Evolutionary conservation across 2,797 vertebrate genomes (phyloP), one percentile per base, ranked within the genome.

Genomic region (Pelobates cultripes): DNA sequence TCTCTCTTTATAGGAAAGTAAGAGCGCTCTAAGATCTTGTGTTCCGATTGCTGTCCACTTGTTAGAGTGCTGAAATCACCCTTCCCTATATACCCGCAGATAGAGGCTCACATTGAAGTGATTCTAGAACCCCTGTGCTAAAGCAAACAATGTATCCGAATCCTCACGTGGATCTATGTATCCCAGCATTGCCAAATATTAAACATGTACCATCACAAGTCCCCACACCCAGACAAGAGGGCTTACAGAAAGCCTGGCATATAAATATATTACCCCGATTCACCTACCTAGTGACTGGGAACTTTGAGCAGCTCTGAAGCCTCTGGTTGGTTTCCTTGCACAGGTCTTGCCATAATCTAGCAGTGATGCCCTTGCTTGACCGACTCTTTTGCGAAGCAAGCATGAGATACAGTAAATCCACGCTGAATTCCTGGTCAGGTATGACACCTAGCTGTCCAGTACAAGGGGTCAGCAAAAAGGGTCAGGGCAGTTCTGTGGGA

Each of bases 51-150:
- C 82, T 84, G 77, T 84, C 77, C 77, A 84, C 82, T 84, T 84
- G 82, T 84, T 84, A 79, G 82, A 84, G 82, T 84, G 82, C 77
- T 79, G 82, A 79, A 79, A 13, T 4, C 81, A 64, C 51, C 70
- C 70, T 45, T 13, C 41, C 5, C 47, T 51, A 47, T 8, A 5
- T 64, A 57, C 40, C 10, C 7, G 13, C 14, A 28, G 43, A 7
- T 14, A 60, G 12, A 15, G 9, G 10, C 7, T 45, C 47, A 5
- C 47, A 6, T 51, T 10, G 5, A 51, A 51, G 10, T 5, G 5
- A 51, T 51, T 6, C 47, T 51, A 28, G 28, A 28, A 51, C 45
- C 45, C 64, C 14, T 14, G 43, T 10, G 28, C n/a, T 17, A 13
- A 69, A 43, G 47, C 68, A 70, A 77, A 3, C 47, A 44, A 43